Evolutionary conservation across 2,888 invertebrate genomes (phyloP).

Genomic region (Acanthosepion esculentum): DNA sequence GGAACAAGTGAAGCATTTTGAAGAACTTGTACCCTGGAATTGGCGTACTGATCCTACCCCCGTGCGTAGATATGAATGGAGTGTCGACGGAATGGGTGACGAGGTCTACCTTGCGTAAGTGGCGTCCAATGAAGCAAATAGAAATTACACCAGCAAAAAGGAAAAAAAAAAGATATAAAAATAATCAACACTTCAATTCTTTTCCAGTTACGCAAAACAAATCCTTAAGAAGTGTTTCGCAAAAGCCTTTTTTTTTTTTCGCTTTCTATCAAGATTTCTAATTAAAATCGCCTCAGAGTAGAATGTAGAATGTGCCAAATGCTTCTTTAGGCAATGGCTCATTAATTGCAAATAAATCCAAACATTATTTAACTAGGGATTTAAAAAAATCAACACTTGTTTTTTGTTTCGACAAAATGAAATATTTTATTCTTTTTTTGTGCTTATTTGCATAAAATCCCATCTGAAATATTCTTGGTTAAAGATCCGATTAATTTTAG

Average conservation of each 20-base stretch:
- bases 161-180: not conserved
- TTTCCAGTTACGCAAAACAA: not conserved
- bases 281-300: not conserved
- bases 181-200: not conserved
- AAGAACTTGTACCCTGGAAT: not conserved
- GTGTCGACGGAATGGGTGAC: too few relatives aligned
- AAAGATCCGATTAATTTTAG: not conserved
- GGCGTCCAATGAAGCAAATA: not conserved
- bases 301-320: not conserved
- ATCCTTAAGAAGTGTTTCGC: not conserved
- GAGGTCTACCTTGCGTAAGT: not conserved
- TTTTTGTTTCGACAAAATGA: not conserved
- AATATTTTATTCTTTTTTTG: not conserved
- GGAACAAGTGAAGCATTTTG: not conserved
- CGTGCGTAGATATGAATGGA: too few relatives aligned
- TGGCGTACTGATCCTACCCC: not conserved
- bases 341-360: constrained; percentile 12
- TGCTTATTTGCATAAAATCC: not conserved
- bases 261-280: not conserved
- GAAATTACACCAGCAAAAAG: not conserved
- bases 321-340: not conserved
- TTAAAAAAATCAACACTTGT: too few relatives aligned
- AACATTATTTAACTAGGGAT: not conserved
- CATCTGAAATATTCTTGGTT: not conserved
- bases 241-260: not conserved